Evolutionary conservation across 2,797 vertebrate species (phyloP).

Genomic region (Lutjanus campechanus): DNA sequence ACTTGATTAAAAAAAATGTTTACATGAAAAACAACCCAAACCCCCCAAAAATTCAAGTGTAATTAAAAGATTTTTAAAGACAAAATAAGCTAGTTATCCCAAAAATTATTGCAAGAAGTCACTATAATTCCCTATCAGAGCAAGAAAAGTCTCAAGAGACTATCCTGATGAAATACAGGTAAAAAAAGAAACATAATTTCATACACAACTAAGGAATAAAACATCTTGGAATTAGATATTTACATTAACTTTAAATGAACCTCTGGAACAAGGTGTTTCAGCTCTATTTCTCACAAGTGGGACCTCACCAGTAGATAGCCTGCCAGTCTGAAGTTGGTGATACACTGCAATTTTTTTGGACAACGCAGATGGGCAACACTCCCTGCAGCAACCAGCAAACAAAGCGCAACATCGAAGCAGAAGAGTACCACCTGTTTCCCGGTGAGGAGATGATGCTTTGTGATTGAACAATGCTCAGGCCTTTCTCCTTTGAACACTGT

Average conservation of each 20-base stretch:
- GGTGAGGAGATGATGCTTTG: constrained; percentile 21
- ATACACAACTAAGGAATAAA: constrained; percentile 7
- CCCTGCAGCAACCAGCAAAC: constrained; percentile 34
- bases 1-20: not conserved
- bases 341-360: constrained; percentile 11
- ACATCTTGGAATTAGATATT: not conserved
- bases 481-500: constrained; percentile 30
- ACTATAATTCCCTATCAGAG: not conserved
- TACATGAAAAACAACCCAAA: not conserved
- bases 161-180: not conserved
- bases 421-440: not conserved
- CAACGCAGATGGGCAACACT: constrained; percentile 8
- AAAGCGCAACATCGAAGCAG: constrained; percentile 1
- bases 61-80: not conserved
- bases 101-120: not conserved
- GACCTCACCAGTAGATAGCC: constrained; percentile 13
- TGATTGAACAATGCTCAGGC: constrained; percentile 49
- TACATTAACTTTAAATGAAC: constrained; percentile 10
- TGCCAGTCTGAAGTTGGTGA: constrained; percentile 20
- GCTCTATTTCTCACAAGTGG: constrained; percentile 25
- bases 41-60: not conserved
- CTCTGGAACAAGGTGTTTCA: constrained; percentile 11
- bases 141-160: not conserved
- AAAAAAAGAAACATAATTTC: not conserved
- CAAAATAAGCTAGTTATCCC: constrained; percentile 2